These are phyloP conservation scores for Crax fasciolata DNA, from an alignment of 2,797 vertebrate genomes.

Conservation along the genomic window DNA sequence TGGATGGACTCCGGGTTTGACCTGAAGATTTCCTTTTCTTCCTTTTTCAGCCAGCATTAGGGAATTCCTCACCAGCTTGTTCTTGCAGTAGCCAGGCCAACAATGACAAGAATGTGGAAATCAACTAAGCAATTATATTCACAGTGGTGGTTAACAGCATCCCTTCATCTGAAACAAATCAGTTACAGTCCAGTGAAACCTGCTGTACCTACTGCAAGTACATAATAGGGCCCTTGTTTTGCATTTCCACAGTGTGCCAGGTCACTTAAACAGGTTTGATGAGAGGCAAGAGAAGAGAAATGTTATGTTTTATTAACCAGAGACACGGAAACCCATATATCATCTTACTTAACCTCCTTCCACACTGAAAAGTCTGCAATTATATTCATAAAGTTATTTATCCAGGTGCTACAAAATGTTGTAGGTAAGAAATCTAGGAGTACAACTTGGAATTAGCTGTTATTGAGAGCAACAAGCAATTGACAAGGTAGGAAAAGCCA, in stretches of 20 bases:
- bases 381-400: background rate
- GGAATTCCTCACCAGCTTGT: slow-evolving; percentile 57
- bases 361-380: background rate
- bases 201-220: slow-evolving; percentile 45
- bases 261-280: slow-evolving; percentile 27
- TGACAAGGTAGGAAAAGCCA: background rate
- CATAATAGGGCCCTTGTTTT: slow-evolving; percentile 66
- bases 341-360: background rate
- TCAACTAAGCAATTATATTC: slow-evolving; percentile 68
- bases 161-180: slow-evolving; percentile 76
- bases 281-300: slow-evolving; percentile 35
- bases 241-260: slow-evolving; percentile 13
- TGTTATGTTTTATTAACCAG: slow-evolving; percentile 37
- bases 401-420: background rate
- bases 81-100: slow-evolving; percentile 43
- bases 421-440: background rate
- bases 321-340: background rate
- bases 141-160: slow-evolving; percentile 70
- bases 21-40: slow-evolving; percentile 8
- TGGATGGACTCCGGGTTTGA: slow-evolving; percentile 21
- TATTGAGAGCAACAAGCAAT: accelerated
- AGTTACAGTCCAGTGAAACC: slow-evolving; percentile 75
- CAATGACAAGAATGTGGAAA: slow-evolving; percentile 52
- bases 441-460: background rate
- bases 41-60: slow-evolving; percentile 2